Percentiles rank a stretch among this genome's conserved stretches.
These are phyloP conservation scores for Engystomops pustulosus DNA, from an alignment of 2,113 vertebrate genomes.

Conservation along the genomic window DNA sequence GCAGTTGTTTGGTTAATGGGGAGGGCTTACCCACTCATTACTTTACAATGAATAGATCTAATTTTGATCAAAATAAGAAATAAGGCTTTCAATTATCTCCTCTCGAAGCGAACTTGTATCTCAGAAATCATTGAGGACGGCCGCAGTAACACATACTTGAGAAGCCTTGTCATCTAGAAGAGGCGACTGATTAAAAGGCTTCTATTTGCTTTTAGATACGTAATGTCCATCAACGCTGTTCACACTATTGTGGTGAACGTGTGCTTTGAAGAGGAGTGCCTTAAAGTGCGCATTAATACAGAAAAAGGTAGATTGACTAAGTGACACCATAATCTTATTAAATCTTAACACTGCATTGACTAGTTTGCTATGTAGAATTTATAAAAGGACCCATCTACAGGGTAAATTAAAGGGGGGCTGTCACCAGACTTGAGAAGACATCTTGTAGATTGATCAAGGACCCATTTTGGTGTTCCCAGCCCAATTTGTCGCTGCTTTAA, in stretches of 20 bases:
- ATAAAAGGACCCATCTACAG: too few species aligned
- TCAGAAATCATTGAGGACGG: not conserved
- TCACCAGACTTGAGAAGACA: too few species aligned
- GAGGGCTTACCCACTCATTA: not conserved
- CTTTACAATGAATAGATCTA: slow-evolving; percentile 4
- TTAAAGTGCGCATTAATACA: not conserved
- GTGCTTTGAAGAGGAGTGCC: not conserved
- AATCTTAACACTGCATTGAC: too few species aligned
- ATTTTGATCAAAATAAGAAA: slow-evolving; percentile 13
- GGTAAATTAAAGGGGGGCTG: too few species aligned
- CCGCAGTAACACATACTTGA: not conserved
- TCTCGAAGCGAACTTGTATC: not conserved
- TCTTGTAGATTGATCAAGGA: too few species aligned
- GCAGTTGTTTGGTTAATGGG: not conserved
- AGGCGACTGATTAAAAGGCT: not conserved
- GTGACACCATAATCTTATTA: not conserved
- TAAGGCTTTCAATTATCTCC: not conserved
- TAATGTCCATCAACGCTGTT: not conserved
- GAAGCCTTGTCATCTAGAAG: not conserved
- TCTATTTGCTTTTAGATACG: not conserved
- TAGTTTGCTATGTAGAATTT: too few species aligned
- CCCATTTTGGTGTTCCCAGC: too few species aligned
- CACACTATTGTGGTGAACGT: not conserved
- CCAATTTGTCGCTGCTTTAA: too few species aligned
- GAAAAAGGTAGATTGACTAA: not conserved